Evolutionary conservation across 2,113 vertebrate genomes (phyloP).

Genomic region (Chlamydotis undulata): DNA sequence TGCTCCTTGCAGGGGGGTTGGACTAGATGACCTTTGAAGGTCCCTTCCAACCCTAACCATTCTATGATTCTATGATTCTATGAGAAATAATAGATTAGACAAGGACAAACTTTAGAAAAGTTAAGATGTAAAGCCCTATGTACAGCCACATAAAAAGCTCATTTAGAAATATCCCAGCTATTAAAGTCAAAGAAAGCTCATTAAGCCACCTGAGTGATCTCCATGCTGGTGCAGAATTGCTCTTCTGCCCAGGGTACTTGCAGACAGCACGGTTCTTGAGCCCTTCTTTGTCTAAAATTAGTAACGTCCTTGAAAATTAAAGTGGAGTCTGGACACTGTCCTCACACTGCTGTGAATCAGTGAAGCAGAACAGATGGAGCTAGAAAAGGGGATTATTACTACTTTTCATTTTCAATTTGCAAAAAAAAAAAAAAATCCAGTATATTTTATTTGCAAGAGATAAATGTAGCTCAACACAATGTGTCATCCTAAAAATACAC

Average conservation of each 20-base stretch:
- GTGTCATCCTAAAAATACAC: neutral
- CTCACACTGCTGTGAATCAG: neutral
- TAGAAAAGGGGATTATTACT: neutral
- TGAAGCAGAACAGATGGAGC: neutral
- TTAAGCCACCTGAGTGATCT: neutral
- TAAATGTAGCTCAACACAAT: neutral
- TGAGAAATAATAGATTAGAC: neutral
- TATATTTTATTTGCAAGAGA: neutral
- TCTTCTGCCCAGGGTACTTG: neutral
- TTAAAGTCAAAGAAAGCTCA: constrained; percentile 8
- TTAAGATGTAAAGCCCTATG: neutral
- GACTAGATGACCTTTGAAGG: too few species aligned
- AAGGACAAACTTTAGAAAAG: neutral
- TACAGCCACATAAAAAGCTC: neutral
- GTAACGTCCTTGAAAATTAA: constrained; percentile 18
- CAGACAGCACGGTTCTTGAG: rapidly evolving
- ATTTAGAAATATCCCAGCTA: neutral
- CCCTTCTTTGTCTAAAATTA: constrained; percentile 11
- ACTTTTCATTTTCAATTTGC: neutral
- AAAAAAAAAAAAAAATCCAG: neutral
- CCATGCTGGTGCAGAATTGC: neutral
- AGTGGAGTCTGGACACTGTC: neutral
- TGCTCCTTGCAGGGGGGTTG: too few species aligned
- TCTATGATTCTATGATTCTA: too few species aligned
- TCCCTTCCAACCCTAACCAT: too few species aligned